Conservation (phyloP, 2,113 vertebrate genomes). For the Anoura caudifer region DNA sequence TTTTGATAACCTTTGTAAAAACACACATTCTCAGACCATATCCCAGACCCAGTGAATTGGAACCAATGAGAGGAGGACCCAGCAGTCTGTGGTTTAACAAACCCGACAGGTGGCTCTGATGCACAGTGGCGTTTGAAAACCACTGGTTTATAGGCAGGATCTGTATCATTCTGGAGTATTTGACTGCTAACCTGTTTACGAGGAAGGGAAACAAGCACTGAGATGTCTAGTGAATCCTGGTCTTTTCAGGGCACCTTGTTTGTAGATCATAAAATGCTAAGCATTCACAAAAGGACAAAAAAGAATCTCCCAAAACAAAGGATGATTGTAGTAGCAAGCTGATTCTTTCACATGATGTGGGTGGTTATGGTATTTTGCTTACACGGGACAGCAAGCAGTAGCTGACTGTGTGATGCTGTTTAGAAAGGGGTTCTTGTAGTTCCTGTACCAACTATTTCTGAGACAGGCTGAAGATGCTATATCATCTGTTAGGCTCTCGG, state of each 20-base stretch:
- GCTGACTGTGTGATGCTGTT: not conserved
- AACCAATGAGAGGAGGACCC: not conserved
- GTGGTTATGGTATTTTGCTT: not conserved
- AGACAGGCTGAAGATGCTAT: not conserved
- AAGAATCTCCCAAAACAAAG: conserved; percentile 16
- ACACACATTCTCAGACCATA: not conserved
- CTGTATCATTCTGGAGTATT: not conserved
- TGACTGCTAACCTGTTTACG: not conserved
- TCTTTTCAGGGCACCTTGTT: not conserved
- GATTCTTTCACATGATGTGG: not conserved
- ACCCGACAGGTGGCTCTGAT: not conserved
- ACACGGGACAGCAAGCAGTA: not conserved
- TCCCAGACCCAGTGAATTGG: not conserved
- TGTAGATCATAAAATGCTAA: not conserved
- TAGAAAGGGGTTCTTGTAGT: not conserved
- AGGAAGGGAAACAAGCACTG: not conserved
- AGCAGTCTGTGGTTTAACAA: not conserved
- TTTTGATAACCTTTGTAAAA: too few species aligned
- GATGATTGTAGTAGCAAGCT: not conserved
- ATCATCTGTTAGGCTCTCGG: not conserved
- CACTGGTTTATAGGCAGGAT: not conserved
- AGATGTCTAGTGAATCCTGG: not conserved
- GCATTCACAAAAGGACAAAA: not conserved
- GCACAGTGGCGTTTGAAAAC: not conserved
- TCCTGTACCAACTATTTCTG: not conserved